Evolutionary conservation across 1,140 invertebrate species (phyloP).

Genomic region (Drosophila ananassae): DNA sequence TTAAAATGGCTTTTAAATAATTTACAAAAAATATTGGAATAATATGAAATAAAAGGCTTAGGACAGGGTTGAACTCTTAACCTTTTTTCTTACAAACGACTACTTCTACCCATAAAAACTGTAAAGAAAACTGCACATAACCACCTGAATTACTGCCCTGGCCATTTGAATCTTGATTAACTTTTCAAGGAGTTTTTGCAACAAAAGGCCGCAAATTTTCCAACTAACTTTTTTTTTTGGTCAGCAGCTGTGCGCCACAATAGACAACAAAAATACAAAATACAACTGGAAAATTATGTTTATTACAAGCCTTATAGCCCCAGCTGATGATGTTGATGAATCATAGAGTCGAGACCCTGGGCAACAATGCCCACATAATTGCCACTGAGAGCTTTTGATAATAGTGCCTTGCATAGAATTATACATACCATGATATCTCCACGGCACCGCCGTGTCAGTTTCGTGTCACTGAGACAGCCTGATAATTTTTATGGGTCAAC

Average conservation of each 20-base stretch:
- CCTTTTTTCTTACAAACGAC: background rate
- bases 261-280: conserved; percentile 18
- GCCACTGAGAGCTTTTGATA: conserved; percentile 55
- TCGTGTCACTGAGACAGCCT: conserved; percentile 51
- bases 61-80: too few species aligned
- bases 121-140: background rate
- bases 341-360: conserved; percentile 45
- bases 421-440: conserved; percentile 32
- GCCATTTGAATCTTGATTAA: conserved; percentile 43
- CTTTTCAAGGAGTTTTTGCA: conserved; percentile 37
- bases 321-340: conserved; percentile 55
- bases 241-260: conserved; percentile 41
- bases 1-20: too few species aligned
- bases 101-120: background rate
- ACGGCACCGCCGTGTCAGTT: conserved; percentile 16
- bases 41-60: too few species aligned
- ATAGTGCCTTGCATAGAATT: conserved; percentile 36
- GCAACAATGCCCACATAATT: conserved; percentile 61
- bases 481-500: conserved; percentile 51
- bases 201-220: conserved; percentile 35
- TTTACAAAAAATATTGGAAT: too few species aligned
- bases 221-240: background rate
- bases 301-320: conserved; percentile 21
- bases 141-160: background rate
- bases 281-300: conserved; percentile 34